These are phyloP conservation scores for Tiliqua scincoides DNA, from an alignment of 2,113 vertebrate species.

Conservation along the genomic window DNA sequence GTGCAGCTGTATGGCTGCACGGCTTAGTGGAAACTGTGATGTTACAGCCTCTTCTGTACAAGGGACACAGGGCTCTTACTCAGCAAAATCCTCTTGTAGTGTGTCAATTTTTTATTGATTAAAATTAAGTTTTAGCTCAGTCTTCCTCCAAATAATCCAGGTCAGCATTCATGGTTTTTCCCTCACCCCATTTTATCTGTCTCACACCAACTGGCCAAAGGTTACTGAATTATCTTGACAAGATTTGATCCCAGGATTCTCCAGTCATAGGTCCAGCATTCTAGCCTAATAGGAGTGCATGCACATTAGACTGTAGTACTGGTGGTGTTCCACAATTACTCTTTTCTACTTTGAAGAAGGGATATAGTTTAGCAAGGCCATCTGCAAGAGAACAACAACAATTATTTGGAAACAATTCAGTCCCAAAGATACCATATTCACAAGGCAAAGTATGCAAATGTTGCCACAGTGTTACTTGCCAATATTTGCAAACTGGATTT, in stretches of 20 bases:
- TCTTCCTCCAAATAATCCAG: no score
- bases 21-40: no score
- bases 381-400: not conserved
- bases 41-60: not conserved
- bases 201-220: no score
- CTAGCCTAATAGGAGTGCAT: not conserved
- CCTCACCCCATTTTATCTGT: no score
- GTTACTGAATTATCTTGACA: no score
- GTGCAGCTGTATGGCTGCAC: no score
- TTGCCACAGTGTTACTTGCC: not conserved
- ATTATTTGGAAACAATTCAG: not conserved
- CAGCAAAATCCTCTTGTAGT: not conserved
- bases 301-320: not conserved
- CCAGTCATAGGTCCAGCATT: no score
- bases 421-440: not conserved
- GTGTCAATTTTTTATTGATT: no score
- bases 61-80: not conserved
- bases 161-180: no score
- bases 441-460: not conserved
- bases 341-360: not conserved
- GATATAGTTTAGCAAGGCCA: not conserved
- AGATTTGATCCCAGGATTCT: no score
- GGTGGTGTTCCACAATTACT: not conserved
- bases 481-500: not conserved
- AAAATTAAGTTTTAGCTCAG: no score